Percentiles rank a stretch among this genome's conserved stretches.
phyloP scores from a whole-genome alignment of 2,797 vertebrate genomes.

The Rhinichthys osculus region DNA sequence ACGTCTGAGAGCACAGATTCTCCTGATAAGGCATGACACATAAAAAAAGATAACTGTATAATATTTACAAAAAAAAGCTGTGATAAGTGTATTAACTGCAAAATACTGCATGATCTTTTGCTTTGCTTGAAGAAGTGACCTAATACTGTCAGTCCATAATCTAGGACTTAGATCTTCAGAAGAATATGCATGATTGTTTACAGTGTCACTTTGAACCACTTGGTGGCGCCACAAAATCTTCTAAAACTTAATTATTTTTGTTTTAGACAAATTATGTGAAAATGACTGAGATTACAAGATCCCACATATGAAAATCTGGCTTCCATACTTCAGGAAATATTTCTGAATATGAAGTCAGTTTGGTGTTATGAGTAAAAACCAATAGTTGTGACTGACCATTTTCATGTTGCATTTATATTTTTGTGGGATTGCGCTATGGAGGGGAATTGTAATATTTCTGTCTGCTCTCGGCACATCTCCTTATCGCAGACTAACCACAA shows the following conservation, averaged over 20 bases:
- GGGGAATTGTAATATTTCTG: conserved; percentile 10
- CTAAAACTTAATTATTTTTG: conserved; percentile 22
- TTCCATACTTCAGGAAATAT: background rate
- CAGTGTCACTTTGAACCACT: conserved; percentile 39
- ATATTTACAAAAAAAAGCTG: conserved; percentile 41
- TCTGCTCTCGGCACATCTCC: conserved; percentile 6
- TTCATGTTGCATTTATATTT: conserved; percentile 39
- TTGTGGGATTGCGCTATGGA: background rate
- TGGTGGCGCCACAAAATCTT: conserved; percentile 51
- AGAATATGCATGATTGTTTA: conserved; percentile 1
- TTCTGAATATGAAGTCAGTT: conserved; percentile 9
- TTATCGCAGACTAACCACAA: background rate
- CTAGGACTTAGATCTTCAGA: background rate
- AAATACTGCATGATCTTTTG: conserved; percentile 21
- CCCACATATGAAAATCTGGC: background rate
- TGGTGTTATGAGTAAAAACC: background rate
- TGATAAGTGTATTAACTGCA: conserved; percentile 8
- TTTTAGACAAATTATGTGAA: background rate
- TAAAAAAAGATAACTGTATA: conserved; percentile 9
- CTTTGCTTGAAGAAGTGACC: conserved; percentile 12
- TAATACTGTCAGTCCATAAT: conserved; percentile 7
- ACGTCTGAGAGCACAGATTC: conserved; percentile 28
- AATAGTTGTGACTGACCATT: background rate
- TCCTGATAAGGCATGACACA: conserved; percentile 32
- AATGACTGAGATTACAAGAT: background rate